Evolutionary conservation across 1,140 invertebrate genomes (phyloP), one percentile per base, ranked within the genome.

Genomic region (Reticulitermes speratus): DNA sequence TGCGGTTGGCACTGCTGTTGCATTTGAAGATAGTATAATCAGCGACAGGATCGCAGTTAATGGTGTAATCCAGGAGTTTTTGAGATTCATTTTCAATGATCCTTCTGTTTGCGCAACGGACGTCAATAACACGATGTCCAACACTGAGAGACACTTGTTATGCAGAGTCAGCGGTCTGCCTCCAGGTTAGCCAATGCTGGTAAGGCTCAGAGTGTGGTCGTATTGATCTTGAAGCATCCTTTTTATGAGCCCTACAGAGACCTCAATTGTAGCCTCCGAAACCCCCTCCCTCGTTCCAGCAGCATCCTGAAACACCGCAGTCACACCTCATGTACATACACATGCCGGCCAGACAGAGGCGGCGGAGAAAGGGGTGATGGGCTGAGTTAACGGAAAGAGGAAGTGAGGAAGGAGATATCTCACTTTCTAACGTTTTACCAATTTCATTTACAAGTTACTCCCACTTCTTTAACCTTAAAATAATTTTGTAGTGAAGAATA

Each of bases 351-450:
- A 75, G 65, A n/a, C 65, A 12, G 45, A 25, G 48, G 8, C 23
- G n/a, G 48, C 45, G 48, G 83, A 55, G 83, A 55, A 55, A 84
- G 83, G 48, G 45, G 48, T 55, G 32, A 48, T 6, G n/a, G 9
- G n/a, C n/a, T 75, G 11, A 75, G 25, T 30, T 30, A 75, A 75
- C 1, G 65, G 65, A 30, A 52, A 84, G 83, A 84, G 83, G 83
- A 84, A 55, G 83, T 55, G 83, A 84, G 45, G 30, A 48, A 84
- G 45, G 38, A 8, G 65, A 14, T 75, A 75, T 52, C 83, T 84
- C 48, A 84, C 83, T 84, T 84, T 84, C 83, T 55, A 84, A 75
- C 65, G 65, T 75, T 75, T 55, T 30, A 75, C 65, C 8, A 75
- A 75, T 75, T 75, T 30, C 25, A 30, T 8, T 75, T 75, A 8